Evolutionary conservation across 2,888 invertebrate genomes (phyloP), one percentile per base, ranked within the genome.

Genomic region (Anticlea derivata): DNA sequence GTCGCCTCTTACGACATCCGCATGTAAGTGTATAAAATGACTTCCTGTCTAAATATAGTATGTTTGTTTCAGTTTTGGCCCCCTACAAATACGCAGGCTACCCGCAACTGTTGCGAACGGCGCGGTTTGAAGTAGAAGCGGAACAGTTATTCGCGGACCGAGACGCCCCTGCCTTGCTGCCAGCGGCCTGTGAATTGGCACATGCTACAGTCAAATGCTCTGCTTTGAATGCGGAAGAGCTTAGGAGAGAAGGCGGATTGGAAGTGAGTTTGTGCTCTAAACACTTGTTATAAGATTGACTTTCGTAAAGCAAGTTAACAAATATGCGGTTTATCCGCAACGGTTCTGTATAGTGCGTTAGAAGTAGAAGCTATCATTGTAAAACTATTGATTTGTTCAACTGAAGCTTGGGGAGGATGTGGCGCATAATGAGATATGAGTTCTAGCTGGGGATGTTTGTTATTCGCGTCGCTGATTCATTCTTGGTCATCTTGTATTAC

Each of bases 11-110:
- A n/a, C n/a, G n/a, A n/a, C n/a, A n/a, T n/a, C n/a, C n/a, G n/a
- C n/a, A n/a, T n/a, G n/a, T n/a, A n/a, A n/a, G n/a, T 17, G 1
- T 23, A 23, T 7, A 7, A 23, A 23, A 7, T 7, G 23, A 6
- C 23, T 37, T 35, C 4, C n/a, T n/a, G n/a, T n/a, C n/a, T n/a
- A 47, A 1, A 50, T 4, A 17, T 17, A 3, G 4, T 35, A 13
- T 31, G 7, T 22, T 24, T n/a, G 0, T 31, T 77, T 8, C 77
- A 96, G 97, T 96, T 54, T 89, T 99, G 27, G 93, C 96, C 45
- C 98, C 98, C 0, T 99, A 99, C 90, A 99, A 99, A 82, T 99
- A 99, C 89, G 98, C 99, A 49, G 99, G 99, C 7, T 99, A 99
- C 91, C 98, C 98, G 0, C 98, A 98, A 87, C 92, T 99, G 12